Evolutionary conservation across 2,888 invertebrate genomes (phyloP).

Genomic region (Pachycephus smyrnensis): DNA sequence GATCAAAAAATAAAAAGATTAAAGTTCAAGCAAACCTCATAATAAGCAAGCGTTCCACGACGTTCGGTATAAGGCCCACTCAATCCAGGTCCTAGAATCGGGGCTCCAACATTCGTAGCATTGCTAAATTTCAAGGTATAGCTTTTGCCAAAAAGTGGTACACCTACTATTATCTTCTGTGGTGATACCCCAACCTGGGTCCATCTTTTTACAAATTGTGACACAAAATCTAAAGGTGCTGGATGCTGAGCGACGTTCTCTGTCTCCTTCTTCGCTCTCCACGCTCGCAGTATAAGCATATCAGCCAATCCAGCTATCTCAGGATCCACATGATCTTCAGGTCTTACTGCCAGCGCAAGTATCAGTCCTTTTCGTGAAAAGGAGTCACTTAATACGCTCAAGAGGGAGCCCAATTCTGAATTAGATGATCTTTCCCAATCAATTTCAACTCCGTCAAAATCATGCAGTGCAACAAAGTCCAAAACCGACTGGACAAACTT

Average conservation of each 20-base stretch:
- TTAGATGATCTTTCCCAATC: constrained; percentile 71
- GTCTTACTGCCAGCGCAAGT: constrained; percentile 71
- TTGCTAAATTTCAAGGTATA: constrained; percentile 75
- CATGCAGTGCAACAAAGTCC: constrained; percentile 74
- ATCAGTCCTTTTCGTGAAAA: constrained; percentile 68
- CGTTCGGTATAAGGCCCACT: constrained; percentile 78
- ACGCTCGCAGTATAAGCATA: constrained; percentile 78
- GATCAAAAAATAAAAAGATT: neutral
- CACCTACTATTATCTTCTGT: constrained; percentile 77
- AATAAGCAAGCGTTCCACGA: constrained; percentile 76
- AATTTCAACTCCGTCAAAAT: constrained; percentile 86
- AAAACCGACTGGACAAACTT: constrained; percentile 76
- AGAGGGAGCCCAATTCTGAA: constrained; percentile 71
- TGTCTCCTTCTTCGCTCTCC: constrained; percentile 57
- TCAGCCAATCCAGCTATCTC: constrained; percentile 74
- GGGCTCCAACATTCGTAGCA: constrained; percentile 71
- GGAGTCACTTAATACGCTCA: constrained; percentile 74
- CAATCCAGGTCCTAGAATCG: constrained; percentile 73
- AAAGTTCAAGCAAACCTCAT: constrained; percentile 71
- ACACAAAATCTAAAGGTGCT: constrained; percentile 49
- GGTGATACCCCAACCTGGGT: constrained; percentile 72
- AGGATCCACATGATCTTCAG: constrained; percentile 76
- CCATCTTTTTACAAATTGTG: constrained; percentile 46
- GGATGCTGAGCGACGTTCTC: constrained; percentile 48
- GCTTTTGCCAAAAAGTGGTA: constrained; percentile 80